Conservation (phyloP, 2,888 invertebrate genomes). For the Platycnemis pennipes region DNA sequence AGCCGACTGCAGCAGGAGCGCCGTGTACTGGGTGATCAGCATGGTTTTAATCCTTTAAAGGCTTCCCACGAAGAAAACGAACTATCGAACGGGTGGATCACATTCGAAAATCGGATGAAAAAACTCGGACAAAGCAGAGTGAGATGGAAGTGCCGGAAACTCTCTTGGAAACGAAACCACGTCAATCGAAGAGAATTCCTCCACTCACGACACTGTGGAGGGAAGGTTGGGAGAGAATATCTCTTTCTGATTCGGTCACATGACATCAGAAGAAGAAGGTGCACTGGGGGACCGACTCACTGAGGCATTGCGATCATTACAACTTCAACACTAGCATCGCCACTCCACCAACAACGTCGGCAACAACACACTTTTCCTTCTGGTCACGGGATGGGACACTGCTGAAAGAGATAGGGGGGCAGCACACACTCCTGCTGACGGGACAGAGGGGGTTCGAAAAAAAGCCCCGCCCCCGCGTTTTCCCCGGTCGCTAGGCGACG, state of each 20-base stretch:
- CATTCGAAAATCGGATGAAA: not conserved
- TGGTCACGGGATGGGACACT: not conserved
- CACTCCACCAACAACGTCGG: too few relatives aligned
- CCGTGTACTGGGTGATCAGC: conserved; percentile 88
- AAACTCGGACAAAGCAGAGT: not conserved
- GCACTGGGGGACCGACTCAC: too few relatives aligned
- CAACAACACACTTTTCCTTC: not conserved
- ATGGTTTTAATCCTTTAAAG: conserved; percentile 77
- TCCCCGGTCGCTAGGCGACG: too few relatives aligned
- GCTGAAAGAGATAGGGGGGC: not conserved
- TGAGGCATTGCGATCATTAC: too few relatives aligned
- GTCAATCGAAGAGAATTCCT: not conserved
- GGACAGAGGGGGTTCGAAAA: too few relatives aligned
- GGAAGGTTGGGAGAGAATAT: not conserved
- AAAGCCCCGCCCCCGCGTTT: too few relatives aligned
- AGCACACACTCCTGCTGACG: too few relatives aligned
- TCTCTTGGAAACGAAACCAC: not conserved
- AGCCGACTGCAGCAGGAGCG: conserved; percentile 85
- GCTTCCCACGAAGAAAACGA: conserved; percentile 26
- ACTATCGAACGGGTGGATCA: conserved; percentile 7
- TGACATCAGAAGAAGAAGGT: not conserved
- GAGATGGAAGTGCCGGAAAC: not conserved
- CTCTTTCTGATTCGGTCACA: not conserved
- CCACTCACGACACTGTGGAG: not conserved
- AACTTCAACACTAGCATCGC: not conserved